A percentile compares a stretch with the other conserved stretches of the same genome.
phyloP scores from a whole-genome alignment of 1,140 invertebrate species.

The Diorhabda sublineata region DNA sequence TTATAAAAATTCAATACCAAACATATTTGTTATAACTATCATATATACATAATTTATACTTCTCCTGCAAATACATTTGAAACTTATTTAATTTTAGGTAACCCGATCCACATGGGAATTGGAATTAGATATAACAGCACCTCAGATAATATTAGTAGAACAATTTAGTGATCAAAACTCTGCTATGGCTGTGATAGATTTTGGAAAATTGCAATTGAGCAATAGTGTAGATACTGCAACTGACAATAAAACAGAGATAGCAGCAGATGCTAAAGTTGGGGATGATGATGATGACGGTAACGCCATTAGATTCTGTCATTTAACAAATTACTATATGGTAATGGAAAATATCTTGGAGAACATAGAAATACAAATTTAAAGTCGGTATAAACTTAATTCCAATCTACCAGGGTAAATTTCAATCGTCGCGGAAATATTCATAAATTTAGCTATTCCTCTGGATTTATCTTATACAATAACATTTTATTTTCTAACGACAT shows the following conservation, averaged over 20 bases:
- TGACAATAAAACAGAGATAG: conserved; percentile 21
- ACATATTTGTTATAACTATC: too few species aligned
- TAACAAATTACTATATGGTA: too few species aligned
- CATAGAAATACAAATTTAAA: too few species aligned
- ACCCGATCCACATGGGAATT: conserved; percentile 79
- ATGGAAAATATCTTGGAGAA: too few species aligned
- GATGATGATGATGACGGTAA: conserved; percentile 50
- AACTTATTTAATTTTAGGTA: conserved; percentile 43
- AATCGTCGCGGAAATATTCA: too few species aligned
- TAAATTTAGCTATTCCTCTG: too few species aligned
- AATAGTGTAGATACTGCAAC: conserved; percentile 50
- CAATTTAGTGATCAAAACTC: conserved; percentile 75
- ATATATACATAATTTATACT: background rate
- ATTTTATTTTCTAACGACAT: too few species aligned
- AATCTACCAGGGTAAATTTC: too few species aligned
- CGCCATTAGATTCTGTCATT: too few species aligned
- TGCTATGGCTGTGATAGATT: conserved; percentile 77
- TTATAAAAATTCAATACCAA: too few species aligned
- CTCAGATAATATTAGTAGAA: conserved; percentile 86
- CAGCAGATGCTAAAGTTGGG: conserved; percentile 37
- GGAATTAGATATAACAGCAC: conserved; percentile 86
- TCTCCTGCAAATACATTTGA: background rate
- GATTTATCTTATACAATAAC: too few species aligned
- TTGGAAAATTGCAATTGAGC: conserved; percentile 73
- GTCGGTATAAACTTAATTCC: too few species aligned